Percentiles rank a stretch among this genome's conserved stretches.
phyloP scores from a whole-genome alignment of 2,113 vertebrate genomes.

The Eubucco bourcierii region DNA sequence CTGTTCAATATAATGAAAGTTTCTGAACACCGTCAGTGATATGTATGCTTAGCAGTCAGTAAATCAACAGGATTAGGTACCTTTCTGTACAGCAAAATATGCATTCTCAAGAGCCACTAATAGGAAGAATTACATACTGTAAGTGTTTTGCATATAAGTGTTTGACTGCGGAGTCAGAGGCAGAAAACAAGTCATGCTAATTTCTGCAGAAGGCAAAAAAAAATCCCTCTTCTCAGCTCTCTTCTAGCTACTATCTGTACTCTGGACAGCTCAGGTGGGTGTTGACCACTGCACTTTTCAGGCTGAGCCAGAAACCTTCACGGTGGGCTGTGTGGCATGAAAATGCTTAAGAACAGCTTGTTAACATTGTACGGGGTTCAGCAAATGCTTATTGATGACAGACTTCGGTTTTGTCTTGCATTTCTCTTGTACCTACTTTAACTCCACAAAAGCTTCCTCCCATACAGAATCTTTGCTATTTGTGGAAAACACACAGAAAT shows the following conservation, averaged over 20 bases:
- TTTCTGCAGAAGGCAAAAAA: background rate
- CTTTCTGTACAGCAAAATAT: background rate
- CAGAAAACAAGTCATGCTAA: background rate
- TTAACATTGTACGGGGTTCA: constrained; percentile 5
- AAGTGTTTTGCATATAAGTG: background rate
- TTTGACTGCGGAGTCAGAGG: background rate
- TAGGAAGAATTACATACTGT: background rate
- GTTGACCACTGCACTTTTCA: background rate
- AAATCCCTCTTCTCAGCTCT: background rate
- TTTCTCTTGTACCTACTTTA: background rate
- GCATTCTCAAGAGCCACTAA: background rate
- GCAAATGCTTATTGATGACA: background rate
- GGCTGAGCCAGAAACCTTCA: background rate
- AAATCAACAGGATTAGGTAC: background rate
- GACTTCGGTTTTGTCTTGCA: background rate
- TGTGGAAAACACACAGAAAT: background rate
- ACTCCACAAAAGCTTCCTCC: background rate
- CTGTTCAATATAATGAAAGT: background rate
- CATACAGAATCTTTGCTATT: background rate
- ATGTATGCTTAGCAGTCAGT: background rate
- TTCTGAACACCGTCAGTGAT: background rate
- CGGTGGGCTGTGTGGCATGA: background rate
- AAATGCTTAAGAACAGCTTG: background rate
- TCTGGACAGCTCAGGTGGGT: background rate
- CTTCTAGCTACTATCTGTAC: background rate